Evolutionary conservation across 2,113 vertebrate genomes (phyloP).

Genomic region (Mandrillus leucophaeus): DNA sequence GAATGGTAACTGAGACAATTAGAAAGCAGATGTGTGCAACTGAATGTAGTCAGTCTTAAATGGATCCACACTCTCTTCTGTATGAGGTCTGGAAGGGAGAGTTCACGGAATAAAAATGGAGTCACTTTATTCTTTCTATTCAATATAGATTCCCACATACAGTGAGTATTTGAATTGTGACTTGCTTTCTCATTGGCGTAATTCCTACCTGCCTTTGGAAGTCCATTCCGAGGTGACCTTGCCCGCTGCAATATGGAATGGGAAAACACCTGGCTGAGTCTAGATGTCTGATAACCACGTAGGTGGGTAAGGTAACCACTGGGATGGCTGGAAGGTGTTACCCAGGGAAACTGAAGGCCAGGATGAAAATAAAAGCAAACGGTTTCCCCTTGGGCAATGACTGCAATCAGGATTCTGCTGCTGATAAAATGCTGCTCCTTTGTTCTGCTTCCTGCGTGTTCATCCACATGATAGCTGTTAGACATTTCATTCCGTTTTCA

Average conservation of each 20-base stretch:
- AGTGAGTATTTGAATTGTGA: constrained; percentile 70
- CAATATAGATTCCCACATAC: constrained; percentile 50
- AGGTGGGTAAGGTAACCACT: constrained; percentile 44
- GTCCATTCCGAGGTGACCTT: constrained; percentile 44
- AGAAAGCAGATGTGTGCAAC: constrained; percentile 80
- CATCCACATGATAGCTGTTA: background rate
- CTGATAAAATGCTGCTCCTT: background rate
- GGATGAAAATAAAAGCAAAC: background rate
- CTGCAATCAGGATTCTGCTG: background rate
- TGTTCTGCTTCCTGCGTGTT: background rate
- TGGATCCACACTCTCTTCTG: constrained; percentile 70
- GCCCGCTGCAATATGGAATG: constrained; percentile 58
- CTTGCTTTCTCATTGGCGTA: constrained; percentile 75
- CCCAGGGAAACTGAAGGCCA: background rate
- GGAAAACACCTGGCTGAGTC: constrained; percentile 60
- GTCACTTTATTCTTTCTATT: background rate
- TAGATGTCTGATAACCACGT: constrained; percentile 41
- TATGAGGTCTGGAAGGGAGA: constrained; percentile 68
- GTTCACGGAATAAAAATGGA: constrained; percentile 76
- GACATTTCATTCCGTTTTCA: background rate
- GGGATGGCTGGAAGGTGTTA: background rate
- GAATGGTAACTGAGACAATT: constrained; percentile 75
- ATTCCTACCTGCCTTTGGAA: constrained; percentile 25
- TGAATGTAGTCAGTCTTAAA: constrained; percentile 57
- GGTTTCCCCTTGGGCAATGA: background rate